phyloP scores from a whole-genome alignment of 2,888 invertebrate species.

The Melanophora roralis region DNA sequence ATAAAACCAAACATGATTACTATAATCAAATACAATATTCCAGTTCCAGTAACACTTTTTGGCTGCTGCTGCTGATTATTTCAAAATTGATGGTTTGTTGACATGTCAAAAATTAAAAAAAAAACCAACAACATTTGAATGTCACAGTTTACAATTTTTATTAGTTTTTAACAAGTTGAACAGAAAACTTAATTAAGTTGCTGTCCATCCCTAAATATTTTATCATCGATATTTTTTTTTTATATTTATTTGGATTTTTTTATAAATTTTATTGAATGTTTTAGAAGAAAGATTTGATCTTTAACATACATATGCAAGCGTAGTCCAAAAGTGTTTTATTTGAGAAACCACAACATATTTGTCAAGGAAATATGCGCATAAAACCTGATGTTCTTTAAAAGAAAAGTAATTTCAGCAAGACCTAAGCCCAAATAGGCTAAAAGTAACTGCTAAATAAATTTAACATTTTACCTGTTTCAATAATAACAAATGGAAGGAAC shows the following conservation, averaged over 20 bases:
- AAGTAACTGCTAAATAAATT: too few species aligned
- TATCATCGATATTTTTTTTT: neutral
- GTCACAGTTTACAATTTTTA: constrained; percentile 30
- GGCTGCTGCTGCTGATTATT: neutral
- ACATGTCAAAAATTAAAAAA: neutral
- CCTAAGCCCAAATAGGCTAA: too few species aligned
- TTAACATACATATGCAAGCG: too few species aligned
- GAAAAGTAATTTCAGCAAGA: too few species aligned
- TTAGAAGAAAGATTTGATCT: neutral
- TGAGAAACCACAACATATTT: too few species aligned
- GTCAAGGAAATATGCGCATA: too few species aligned
- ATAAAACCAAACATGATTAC: constrained; percentile 43
- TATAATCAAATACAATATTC: constrained; percentile 41
- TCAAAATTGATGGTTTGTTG: constrained; percentile 28
- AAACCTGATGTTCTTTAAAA: too few species aligned
- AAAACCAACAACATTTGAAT: neutral
- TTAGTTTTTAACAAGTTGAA: constrained; percentile 39
- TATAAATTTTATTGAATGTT: neutral
- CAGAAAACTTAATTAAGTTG: constrained; percentile 17
- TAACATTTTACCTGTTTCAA: too few species aligned
- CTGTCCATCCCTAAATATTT: constrained; percentile 1
- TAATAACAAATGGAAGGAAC: too few species aligned
- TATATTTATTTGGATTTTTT: neutral
- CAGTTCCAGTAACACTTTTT: constrained; percentile 18
- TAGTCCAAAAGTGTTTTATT: too few species aligned